Evolutionary conservation across 1,140 invertebrate species (phyloP).

Genomic region (Tachypleus tridentatus): DNA sequence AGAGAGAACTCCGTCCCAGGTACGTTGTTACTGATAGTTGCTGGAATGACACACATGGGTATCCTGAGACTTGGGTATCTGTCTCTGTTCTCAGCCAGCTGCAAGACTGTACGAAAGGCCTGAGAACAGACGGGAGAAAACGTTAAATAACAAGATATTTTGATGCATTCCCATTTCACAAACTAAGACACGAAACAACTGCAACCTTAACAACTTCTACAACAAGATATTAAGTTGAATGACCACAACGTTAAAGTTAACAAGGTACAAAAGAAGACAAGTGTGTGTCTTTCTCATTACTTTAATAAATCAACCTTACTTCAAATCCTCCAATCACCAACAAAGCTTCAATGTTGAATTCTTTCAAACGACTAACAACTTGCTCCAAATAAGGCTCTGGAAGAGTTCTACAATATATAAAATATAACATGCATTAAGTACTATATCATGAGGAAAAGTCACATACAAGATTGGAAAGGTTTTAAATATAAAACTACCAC

Average conservation of each 20-base stretch:
- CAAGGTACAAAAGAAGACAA: too few relatives aligned
- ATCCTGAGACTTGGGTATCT: slow-evolving; percentile 81
- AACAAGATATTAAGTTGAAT: too few relatives aligned
- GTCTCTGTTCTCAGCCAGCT: slow-evolving; percentile 58
- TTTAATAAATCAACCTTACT: slow-evolving; percentile 36
- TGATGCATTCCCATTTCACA: too few relatives aligned
- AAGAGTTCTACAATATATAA: slow-evolving; percentile 42
- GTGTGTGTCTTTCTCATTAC: too few relatives aligned
- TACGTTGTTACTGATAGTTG: slow-evolving; percentile 86
- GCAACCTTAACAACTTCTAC: too few relatives aligned
- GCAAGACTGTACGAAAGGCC: slow-evolving; percentile 80
- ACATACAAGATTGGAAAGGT: too few relatives aligned
- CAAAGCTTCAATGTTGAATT: slow-evolving; percentile 84
- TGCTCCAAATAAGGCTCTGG: slow-evolving; percentile 55
- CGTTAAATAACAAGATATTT: too few relatives aligned
- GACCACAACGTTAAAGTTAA: too few relatives aligned
- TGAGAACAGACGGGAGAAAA: slow-evolving; percentile 28
- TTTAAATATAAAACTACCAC: too few relatives aligned
- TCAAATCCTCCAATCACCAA: slow-evolving; percentile 97
- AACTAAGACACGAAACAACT: too few relatives aligned
- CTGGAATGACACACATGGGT: slow-evolving; percentile 87
- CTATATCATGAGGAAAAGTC: too few relatives aligned
- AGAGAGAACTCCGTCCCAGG: slow-evolving; percentile 88
- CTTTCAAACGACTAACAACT: slow-evolving; percentile 47
- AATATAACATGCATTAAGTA: too few relatives aligned